Conservation (phyloP, 1,140 invertebrate genomes). For the Muscidifurax raptorellus region DNA sequence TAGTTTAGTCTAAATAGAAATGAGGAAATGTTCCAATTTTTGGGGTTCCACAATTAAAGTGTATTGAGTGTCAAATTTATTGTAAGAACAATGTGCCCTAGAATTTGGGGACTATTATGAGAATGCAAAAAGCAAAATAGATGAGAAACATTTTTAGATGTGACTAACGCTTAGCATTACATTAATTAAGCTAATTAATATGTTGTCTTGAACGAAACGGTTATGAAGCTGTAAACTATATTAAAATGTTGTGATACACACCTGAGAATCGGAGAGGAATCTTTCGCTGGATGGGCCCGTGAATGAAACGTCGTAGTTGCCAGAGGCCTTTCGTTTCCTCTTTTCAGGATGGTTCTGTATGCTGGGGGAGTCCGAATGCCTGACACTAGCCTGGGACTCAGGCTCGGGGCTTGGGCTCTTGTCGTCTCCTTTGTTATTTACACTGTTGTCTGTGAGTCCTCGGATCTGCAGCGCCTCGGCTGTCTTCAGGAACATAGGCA, state of each 20-base stretch:
- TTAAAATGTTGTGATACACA: constrained; percentile 56
- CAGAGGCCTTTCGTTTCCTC: constrained; percentile 83
- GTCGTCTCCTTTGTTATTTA: constrained; percentile 71
- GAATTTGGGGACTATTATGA: not conserved
- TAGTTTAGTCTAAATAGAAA: constrained; percentile 1
- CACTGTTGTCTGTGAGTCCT: constrained; percentile 90
- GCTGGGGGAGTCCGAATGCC: constrained; percentile 68
- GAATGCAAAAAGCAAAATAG: not conserved
- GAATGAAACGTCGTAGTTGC: constrained; percentile 81
- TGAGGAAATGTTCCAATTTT: not conserved
- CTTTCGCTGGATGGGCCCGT: constrained; percentile 81
- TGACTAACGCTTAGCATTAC: no score
- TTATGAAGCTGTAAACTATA: not conserved
- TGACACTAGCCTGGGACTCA: constrained; percentile 64
- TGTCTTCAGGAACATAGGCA: constrained; percentile 92
- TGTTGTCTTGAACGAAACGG: no score
- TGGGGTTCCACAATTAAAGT: not conserved
- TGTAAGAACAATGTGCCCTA: not conserved
- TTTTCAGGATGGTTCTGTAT: constrained; percentile 76
- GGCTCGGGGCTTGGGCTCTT: constrained; percentile 71
- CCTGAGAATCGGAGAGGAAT: constrained; percentile 81
- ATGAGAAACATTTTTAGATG: not conserved
- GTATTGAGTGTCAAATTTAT: constrained; percentile 2
- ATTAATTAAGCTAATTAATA: no score
- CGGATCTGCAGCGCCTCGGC: constrained; percentile 93